phyloP scores from a whole-genome alignment of 1,140 invertebrate species.

The Aphis craccivora region DNA sequence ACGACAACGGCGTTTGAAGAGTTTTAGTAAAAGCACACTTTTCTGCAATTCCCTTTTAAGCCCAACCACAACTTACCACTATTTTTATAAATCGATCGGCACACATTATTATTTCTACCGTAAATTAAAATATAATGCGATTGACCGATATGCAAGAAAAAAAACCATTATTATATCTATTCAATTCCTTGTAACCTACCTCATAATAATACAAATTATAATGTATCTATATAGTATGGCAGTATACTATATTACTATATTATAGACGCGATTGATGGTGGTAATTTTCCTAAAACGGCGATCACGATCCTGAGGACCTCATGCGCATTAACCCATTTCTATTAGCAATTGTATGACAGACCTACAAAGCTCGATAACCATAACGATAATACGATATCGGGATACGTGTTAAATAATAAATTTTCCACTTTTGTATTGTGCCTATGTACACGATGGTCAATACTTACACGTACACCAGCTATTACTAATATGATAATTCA shows the following conservation, averaged over 20 bases:
- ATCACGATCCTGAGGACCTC: neutral
- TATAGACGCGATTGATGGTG: neutral
- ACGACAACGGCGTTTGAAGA: neutral
- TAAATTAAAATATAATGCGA: neutral
- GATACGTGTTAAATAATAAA: neutral
- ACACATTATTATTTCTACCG: neutral
- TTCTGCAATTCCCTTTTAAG: neutral
- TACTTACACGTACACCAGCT: too few species aligned
- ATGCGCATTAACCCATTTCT: neutral
- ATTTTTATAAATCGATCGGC: neutral
- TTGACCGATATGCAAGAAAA: neutral
- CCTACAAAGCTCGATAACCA: neutral
- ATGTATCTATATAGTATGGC: too few species aligned
- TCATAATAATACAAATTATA: too few species aligned
- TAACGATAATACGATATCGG: neutral
- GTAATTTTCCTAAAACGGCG: neutral
- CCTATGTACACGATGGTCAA: neutral
- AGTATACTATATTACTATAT: neutral
- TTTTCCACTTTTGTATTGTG: neutral
- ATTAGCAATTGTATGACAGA: neutral
- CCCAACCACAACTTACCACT: neutral
- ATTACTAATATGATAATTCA: too few species aligned
- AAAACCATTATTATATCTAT: neutral
- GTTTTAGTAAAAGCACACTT: neutral
- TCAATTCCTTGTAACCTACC: neutral